Evolutionary conservation across 1,140 invertebrate species (phyloP).

Genomic region (Pentalonia nigronervosa): DNA sequence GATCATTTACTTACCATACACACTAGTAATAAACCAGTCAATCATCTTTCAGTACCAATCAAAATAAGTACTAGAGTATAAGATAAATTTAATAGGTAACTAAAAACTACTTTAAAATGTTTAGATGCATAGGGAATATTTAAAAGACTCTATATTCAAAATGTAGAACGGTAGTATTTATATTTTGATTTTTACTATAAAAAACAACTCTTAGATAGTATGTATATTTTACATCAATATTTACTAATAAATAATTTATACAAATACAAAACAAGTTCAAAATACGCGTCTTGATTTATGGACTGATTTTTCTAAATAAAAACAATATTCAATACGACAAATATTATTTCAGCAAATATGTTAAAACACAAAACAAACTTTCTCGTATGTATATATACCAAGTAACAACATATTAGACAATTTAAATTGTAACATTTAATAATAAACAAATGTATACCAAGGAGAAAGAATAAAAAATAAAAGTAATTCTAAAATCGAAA

Average conservation of each 20-base stretch:
- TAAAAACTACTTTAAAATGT: not conserved
- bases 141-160: not conserved
- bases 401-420: not conserved
- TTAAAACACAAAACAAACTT: not conserved
- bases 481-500: no score
- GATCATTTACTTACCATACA: not conserved
- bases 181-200: not conserved
- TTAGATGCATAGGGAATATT: not conserved
- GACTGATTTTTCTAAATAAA: not conserved
- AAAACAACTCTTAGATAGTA: not conserved
- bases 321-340: not conserved
- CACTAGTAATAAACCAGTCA: not conserved
- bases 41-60: not conserved
- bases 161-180: not conserved
- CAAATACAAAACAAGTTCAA: not conserved
- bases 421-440: not conserved
- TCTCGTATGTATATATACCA: not conserved
- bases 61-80: not conserved
- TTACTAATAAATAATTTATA: not conserved
- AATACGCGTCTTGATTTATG: not conserved
- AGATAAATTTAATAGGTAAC: not conserved
- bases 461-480: no score
- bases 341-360: not conserved
- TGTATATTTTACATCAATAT: not conserved
- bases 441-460: no score